Percentiles rank a stretch among this genome's conserved stretches.
phyloP scores from a whole-genome alignment of 2,797 vertebrate genomes.

The Peromyscus attwateri region DNA sequence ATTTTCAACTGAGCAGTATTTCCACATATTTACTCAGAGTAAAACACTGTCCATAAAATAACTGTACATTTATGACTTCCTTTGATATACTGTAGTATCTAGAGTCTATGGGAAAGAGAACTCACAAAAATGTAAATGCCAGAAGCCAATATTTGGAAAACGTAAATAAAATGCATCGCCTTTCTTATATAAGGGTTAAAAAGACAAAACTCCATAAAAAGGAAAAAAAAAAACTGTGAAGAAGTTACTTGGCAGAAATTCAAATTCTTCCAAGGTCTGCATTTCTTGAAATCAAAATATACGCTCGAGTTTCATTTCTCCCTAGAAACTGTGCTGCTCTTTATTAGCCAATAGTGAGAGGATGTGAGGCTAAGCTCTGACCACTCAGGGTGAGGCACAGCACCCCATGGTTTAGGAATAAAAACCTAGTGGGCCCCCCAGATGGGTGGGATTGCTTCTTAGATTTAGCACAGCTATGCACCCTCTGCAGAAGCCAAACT shows the following conservation, averaged over 20 bases:
- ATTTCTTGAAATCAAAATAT: background rate
- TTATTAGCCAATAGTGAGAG: background rate
- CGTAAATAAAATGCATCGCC: background rate
- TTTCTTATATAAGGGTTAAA: background rate
- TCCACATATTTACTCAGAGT: background rate
- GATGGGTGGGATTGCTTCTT: background rate
- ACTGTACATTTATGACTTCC: background rate
- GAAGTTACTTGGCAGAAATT: background rate
- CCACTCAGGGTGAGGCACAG: background rate
- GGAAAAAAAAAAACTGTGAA: background rate
- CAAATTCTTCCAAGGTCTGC: background rate
- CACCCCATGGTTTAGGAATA: background rate
- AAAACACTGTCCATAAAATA: background rate
- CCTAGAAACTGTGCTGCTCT: background rate
- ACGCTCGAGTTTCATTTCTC: background rate
- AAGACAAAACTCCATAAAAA: background rate
- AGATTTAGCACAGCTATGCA: background rate
- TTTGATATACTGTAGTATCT: slow-evolving; percentile 42
- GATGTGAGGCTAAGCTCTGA: background rate
- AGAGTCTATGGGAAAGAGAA: background rate
- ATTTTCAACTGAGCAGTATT: slow-evolving; percentile 24
- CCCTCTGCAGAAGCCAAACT: background rate
- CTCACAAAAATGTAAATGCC: background rate
- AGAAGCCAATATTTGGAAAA: background rate
- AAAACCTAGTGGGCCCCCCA: background rate